Conservation (phyloP, 2,888 invertebrate genomes). For the Aromia moschata region DNA sequence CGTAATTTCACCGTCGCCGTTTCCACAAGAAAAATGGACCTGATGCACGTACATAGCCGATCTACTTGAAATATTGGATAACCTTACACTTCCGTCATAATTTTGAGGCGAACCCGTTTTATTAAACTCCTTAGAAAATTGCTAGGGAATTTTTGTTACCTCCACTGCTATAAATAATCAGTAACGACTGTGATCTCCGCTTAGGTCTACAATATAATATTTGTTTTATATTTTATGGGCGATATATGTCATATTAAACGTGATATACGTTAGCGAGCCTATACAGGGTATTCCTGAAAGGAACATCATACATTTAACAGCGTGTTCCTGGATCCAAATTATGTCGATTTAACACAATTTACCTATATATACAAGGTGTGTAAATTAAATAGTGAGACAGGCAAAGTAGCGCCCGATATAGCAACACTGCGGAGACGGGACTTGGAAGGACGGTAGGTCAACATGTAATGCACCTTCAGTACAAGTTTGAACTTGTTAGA, state of each 20-base stretch:
- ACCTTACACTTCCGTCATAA: conserved; percentile 3
- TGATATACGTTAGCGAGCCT: neutral
- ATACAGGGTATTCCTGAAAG: too few relatives aligned
- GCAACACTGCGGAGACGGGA: too few relatives aligned
- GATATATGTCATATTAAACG: conserved; percentile 1
- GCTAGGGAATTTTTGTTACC: neutral
- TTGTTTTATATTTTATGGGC: conserved; percentile 1
- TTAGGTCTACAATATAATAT: neutral
- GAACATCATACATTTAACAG: too few relatives aligned
- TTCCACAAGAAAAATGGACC: conserved; percentile 7
- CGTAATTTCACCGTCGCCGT: neutral
- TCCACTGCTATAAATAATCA: neutral
- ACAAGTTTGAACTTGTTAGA: too few relatives aligned
- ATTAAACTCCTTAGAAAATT: conserved; percentile 5
- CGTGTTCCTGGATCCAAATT: too few relatives aligned
- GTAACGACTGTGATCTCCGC: neutral
- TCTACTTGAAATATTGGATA: conserved; percentile 13
- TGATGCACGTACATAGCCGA: conserved; percentile 1
- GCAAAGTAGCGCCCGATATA: too few relatives aligned
- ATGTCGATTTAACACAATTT: too few relatives aligned
- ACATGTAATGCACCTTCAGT: too few relatives aligned
- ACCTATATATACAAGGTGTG: too few relatives aligned
- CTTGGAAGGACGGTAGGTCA: too few relatives aligned
- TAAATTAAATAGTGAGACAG: too few relatives aligned
- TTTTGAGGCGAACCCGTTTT: conserved; percentile 4